Evolutionary conservation across 2,888 invertebrate genomes (phyloP), one percentile per base, ranked within the genome.

Genomic region (Stramonita haemastoma): DNA sequence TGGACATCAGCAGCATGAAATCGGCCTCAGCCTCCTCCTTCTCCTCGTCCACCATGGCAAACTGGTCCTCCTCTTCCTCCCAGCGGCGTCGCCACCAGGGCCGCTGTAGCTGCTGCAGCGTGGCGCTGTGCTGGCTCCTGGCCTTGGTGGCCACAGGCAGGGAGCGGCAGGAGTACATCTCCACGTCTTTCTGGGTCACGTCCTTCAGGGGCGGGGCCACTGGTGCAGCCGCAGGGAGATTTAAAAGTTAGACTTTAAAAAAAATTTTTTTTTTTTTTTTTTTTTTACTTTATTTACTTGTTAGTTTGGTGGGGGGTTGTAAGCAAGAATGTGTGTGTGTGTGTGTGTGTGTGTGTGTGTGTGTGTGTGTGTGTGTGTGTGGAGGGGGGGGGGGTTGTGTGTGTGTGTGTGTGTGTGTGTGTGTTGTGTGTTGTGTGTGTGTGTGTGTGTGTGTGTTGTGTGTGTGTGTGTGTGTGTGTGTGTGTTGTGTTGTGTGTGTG

Each of bases 51-150:
- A 36, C 81, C 81, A 83, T 22, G 13, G 94, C 94, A n/a, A 94
- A 93, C 70, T 93, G 93, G 79, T 94, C 94, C n/a, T 94, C 93
- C 60, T 93, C 93, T 90, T 94, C 93, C 87, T 94, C 94, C 8
- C 91, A 93, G 22, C 95, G 92, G 89, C 94, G 94, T 87, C 94
- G 94, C 95, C 95, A 96, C 96, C 96, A 96, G 0, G 96, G 96
- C 87, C 94, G 93, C 81, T 93, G 93, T 88, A 95, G 91, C 26
- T 92, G 92, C 66, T 93, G 92, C 89, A 96, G 90, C 87, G 93
- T 93, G 90, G 95, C 93, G 87, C 91, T 92, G 91, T 96, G 96
- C 79, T 94, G 92, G 0, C 92, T 90, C 66, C 94, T 93, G 17
- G 95, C 96, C 89, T 95, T 95, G 32, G 94, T 94, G 88, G 95